Conservation (phyloP, 2,888 invertebrate species). For the Diarsia mendica region DNA sequence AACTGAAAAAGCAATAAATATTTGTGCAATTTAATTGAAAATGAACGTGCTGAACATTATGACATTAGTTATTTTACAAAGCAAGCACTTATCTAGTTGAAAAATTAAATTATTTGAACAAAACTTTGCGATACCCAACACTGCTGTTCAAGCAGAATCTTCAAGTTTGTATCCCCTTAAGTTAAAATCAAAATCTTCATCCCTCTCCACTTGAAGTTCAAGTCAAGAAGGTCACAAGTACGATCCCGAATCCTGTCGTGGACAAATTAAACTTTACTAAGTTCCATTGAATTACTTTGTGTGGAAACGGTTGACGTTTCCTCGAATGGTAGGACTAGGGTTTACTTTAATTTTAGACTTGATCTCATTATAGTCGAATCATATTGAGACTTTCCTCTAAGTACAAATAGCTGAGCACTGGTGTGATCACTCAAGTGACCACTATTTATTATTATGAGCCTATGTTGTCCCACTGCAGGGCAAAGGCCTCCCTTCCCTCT, state of each 20-base stretch:
- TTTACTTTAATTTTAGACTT: slow-evolving; percentile 51
- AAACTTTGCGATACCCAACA: not conserved
- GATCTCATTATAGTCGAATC: slow-evolving; percentile 15
- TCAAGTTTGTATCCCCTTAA: slow-evolving; percentile 1
- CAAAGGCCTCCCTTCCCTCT: too few relatives aligned
- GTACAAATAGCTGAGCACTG: slow-evolving; percentile 27
- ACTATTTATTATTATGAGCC: slow-evolving; percentile 22
- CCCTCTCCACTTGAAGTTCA: slow-evolving; percentile 36
- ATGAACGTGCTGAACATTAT: not conserved
- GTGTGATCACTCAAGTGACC: not conserved
- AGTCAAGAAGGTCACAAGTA: slow-evolving; percentile 54
- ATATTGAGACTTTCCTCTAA: slow-evolving; percentile 32
- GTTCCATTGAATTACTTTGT: slow-evolving; percentile 76
- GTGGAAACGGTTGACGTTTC: slow-evolving; percentile 67
- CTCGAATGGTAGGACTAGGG: slow-evolving; percentile 65
- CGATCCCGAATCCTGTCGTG: slow-evolving; percentile 54
- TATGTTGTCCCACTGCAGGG: too few relatives aligned
- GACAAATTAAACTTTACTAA: slow-evolving; percentile 72
- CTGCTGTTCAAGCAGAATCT: slow-evolving; percentile 15
- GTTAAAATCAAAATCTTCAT: slow-evolving; percentile 36
- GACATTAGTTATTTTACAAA: not conserved
- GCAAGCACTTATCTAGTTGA: not conserved
- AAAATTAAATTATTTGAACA: not conserved
- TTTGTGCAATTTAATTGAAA: not conserved
- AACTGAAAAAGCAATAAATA: not conserved